Conservation (phyloP, 2,113 vertebrate genomes). For the Caretta caretta region DNA sequence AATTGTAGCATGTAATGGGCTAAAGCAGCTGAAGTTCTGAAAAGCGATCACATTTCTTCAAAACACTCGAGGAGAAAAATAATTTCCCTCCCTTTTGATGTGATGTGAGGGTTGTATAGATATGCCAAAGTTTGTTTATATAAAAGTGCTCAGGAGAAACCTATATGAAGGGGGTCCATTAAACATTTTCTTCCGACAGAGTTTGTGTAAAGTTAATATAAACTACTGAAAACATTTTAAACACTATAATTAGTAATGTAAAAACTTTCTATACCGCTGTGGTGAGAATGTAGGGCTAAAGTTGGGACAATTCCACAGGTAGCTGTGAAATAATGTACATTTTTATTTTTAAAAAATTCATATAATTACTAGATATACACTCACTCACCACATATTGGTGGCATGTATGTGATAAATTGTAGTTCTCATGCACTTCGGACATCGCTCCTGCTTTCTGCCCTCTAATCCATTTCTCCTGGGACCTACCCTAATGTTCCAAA, state of each 20-base stretch:
- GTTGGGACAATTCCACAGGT: background rate
- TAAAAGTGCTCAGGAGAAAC: background rate
- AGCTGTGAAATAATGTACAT: background rate
- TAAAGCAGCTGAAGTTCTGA: background rate
- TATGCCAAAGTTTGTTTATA: background rate
- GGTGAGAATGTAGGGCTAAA: background rate
- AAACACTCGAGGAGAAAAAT: background rate
- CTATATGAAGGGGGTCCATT: background rate
- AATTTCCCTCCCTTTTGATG: background rate
- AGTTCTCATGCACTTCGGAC: background rate
- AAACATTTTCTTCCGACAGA: background rate
- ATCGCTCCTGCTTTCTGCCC: background rate
- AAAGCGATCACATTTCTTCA: background rate
- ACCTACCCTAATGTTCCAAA: background rate
- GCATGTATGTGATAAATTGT: background rate
- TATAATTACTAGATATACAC: background rate
- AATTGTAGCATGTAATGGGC: background rate
- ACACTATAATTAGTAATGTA: background rate
- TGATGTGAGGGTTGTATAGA: background rate
- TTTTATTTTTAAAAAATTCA: background rate
- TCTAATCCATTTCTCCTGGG: background rate
- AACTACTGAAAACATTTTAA: background rate
- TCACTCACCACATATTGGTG: rapidly evolving
- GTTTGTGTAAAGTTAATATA: background rate
- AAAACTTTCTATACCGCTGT: background rate